These are phyloP conservation scores for Hemitrygon akajei DNA, from an alignment of 2,797 vertebrate genomes.

Conservation along the genomic window DNA sequence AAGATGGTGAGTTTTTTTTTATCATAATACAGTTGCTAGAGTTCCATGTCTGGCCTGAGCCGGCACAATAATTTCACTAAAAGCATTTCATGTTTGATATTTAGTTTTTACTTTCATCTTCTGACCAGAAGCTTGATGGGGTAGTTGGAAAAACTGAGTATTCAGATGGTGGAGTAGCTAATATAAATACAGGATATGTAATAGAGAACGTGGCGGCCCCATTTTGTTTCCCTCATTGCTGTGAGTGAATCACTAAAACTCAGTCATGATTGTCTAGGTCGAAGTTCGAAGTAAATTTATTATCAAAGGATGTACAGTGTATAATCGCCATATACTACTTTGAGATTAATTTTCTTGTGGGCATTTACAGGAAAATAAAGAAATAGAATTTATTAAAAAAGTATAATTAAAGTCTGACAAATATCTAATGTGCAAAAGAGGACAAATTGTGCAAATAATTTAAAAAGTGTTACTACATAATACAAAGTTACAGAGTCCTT, in stretches of 20 bases:
- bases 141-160: background rate
- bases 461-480: too few relatives aligned
- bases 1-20: constrained; percentile 65
- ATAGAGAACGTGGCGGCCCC: background rate
- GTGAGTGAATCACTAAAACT: background rate
- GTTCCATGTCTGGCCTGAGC: background rate
- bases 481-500: too few relatives aligned
- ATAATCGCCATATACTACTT: too few relatives aligned
- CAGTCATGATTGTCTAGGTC: background rate
- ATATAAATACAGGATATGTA: background rate
- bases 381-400: too few relatives aligned
- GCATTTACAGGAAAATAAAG: too few relatives aligned
- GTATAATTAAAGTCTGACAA: too few relatives aligned
- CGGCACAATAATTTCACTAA: background rate
- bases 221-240: background rate
- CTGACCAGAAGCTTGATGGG: background rate
- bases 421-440: too few relatives aligned
- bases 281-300: background rate
- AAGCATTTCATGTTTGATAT: background rate
- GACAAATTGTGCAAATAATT: too few relatives aligned
- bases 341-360: too few relatives aligned
- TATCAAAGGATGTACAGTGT: too few relatives aligned
- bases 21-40: background rate
- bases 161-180: background rate
- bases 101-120: background rate